Percentiles rank a stretch among this genome's conserved stretches.
Evolutionary conservation across 2,888 invertebrate species (phyloP).

Genomic region (Cryptocheilus praepositus): DNA sequence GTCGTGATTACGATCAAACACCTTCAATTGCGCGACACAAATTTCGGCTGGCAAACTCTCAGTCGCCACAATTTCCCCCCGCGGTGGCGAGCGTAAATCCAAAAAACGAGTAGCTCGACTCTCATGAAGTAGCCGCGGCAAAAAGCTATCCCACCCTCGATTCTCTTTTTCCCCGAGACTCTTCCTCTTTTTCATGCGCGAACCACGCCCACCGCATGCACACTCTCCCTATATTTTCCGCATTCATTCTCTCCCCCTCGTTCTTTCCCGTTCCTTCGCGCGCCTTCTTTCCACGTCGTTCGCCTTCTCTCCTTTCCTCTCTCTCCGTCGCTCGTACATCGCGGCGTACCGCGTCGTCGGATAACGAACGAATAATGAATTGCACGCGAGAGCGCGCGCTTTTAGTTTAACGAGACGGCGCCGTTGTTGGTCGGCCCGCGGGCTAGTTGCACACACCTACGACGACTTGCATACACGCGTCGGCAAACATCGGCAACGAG

Average conservation of each 20-base stretch:
- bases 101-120: too few species aligned
- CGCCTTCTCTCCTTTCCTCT: slow-evolving; percentile 10
- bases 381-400: slow-evolving; percentile 54
- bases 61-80: too few species aligned
- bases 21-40: too few species aligned
- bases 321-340: slow-evolving; percentile 9
- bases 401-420: slow-evolving; percentile 50
- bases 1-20: too few species aligned
- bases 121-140: too few species aligned
- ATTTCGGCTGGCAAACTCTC: too few species aligned
- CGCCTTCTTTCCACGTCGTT: neutral
- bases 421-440: neutral
- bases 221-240: neutral
- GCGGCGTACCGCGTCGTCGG: slow-evolving; percentile 25
- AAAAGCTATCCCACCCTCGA: too few species aligned
- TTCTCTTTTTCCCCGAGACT: neutral
- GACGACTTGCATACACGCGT: neutral
- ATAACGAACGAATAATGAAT: slow-evolving; percentile 51
- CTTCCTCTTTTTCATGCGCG: slow-evolving; percentile 13
- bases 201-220: slow-evolving; percentile 6
- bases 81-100: too few species aligned
- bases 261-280: neutral
- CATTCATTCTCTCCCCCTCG: slow-evolving; percentile 1
- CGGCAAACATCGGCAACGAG: neutral
- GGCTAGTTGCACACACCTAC: neutral